A percentile compares a stretch with the other conserved stretches of the same genome.
phyloP scores from a whole-genome alignment of 2,113 vertebrate genomes.

The Nipponia nippon region DNA sequence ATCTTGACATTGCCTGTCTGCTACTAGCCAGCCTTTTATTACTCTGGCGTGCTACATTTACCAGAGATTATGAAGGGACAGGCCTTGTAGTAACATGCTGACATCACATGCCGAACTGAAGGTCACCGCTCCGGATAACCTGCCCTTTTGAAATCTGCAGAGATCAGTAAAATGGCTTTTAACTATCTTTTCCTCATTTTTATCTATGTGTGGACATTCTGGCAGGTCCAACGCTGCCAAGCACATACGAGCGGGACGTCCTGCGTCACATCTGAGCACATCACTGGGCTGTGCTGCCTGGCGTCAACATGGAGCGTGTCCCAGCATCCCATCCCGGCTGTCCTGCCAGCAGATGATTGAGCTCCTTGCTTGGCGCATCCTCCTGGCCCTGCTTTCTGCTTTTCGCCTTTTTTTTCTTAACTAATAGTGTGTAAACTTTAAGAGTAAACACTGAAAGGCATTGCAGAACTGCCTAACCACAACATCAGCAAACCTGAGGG shows the following conservation, averaged over 20 bases:
- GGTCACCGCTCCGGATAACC: not conserved
- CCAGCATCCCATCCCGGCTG: rapidly evolving
- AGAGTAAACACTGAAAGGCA: not conserved
- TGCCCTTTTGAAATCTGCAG: not conserved
- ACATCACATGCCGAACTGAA: not conserved
- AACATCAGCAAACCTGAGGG: not conserved
- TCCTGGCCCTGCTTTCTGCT: not conserved
- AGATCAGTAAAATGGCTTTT: not conserved
- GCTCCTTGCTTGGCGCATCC: not conserved
- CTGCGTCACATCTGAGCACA: rapidly evolving
- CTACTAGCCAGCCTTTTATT: not conserved
- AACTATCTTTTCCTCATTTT: not conserved
- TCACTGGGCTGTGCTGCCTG: not conserved
- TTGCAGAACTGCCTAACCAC: not conserved
- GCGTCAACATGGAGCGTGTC: rapidly evolving
- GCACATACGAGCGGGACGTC: rapidly evolving
- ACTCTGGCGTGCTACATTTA: not conserved
- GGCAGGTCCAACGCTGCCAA: rapidly evolving
- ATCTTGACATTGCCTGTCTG: not conserved
- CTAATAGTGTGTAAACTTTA: not conserved
- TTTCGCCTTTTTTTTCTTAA: not conserved
- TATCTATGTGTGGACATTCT: not conserved
- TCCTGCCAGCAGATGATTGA: rapidly evolving
- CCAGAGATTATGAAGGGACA: not conserved
- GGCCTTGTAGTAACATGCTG: not conserved